phyloP scores from a whole-genome alignment of 92 coral and sea anemone genomes.

The Actinernus sp. region DNA sequence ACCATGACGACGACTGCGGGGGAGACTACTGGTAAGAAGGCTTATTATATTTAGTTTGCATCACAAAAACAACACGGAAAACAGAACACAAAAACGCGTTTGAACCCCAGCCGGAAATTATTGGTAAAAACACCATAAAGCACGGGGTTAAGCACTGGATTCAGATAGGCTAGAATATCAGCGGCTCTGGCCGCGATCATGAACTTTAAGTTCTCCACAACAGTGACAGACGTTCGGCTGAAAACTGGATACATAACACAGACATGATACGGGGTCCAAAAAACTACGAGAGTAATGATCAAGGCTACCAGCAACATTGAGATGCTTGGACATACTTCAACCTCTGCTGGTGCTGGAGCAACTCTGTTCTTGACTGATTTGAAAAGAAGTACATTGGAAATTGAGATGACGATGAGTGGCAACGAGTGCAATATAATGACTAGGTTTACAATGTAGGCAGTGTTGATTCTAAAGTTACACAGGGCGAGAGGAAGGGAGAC shows the following conservation, averaged over 20 bases:
- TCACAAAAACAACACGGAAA: too few species aligned
- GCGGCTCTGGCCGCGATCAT: background rate
- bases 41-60: too few species aligned
- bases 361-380: constrained; percentile 36
- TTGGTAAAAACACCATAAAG: constrained; percentile 11
- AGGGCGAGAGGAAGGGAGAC: constrained; percentile 32
- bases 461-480: constrained; percentile 20
- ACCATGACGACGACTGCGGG: too few species aligned
- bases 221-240: background rate
- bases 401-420: constrained; percentile 15
- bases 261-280: constrained; percentile 51
- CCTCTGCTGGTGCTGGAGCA: constrained; percentile 17
- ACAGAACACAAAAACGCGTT: constrained; percentile 16
- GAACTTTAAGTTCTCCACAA: constrained; percentile 1
- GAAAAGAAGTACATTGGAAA: constrained; percentile 23
- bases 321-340: constrained; percentile 11
- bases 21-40: too few species aligned
- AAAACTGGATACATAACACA: constrained; percentile 12
- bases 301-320: constrained; percentile 21
- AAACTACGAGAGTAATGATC: constrained; percentile 11
- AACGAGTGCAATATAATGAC: constrained; percentile 26
- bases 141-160: constrained; percentile 34
- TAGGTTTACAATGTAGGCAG: constrained; percentile 18
- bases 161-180: constrained; percentile 14
- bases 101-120: constrained; percentile 36